These are phyloP conservation scores for Loris lydekkerianus DNA, from an alignment of 2,797 vertebrate genomes.

Conservation along the genomic window DNA sequence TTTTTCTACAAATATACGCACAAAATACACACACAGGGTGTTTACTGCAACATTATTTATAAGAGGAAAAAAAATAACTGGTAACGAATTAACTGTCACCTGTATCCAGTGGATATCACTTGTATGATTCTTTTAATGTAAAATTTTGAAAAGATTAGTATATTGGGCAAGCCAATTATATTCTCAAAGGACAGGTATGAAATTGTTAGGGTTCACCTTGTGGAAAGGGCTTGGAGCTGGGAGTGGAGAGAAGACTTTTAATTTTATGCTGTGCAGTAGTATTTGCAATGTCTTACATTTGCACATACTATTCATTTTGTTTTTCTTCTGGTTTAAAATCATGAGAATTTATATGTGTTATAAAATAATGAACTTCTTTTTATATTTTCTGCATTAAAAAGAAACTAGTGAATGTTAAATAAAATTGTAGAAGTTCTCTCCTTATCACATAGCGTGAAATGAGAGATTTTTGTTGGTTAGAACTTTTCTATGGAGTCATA, in stretches of 20 bases:
- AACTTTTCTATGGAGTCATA: neutral
- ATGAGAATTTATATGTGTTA: neutral
- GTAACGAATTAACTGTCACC: neutral
- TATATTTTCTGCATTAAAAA: slow-evolving; percentile 23
- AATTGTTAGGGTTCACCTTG: neutral
- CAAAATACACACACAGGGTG: neutral
- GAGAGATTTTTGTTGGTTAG: neutral
- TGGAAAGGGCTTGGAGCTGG: neutral
- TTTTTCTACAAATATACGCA: neutral
- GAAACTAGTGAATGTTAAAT: neutral
- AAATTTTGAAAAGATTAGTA: neutral
- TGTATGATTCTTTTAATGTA: slow-evolving; percentile 12
- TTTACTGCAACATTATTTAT: slow-evolving; percentile 22
- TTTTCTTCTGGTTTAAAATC: slow-evolving; percentile 15
- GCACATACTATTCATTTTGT: neutral
- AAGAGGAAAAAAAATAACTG: slow-evolving; percentile 25
- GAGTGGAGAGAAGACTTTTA: neutral
- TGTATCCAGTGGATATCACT: neutral
- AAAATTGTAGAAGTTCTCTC: neutral
- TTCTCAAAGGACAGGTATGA: neutral
- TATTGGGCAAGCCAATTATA: neutral
- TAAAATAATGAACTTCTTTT: slow-evolving; percentile 6
- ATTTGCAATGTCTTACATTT: slow-evolving; percentile 15
- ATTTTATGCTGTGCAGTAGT: neutral
- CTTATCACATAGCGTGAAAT: neutral